Conservation (phyloP, 2,113 vertebrate species). For the Papio anubis region DNA sequence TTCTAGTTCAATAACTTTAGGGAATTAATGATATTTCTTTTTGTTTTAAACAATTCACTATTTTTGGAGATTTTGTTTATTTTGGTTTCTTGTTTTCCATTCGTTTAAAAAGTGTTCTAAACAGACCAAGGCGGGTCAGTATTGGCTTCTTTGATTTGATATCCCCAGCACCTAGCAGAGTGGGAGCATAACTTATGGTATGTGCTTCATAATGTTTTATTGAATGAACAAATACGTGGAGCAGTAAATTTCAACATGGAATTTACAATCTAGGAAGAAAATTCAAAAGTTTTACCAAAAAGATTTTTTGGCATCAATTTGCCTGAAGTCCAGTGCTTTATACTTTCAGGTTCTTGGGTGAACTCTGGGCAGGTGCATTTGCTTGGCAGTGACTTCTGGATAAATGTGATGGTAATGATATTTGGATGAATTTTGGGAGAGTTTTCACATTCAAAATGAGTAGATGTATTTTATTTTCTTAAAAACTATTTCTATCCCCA, state of each 20-base stretch:
- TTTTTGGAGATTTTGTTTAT: neutral
- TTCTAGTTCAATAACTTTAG: neutral
- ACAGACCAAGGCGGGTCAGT: neutral
- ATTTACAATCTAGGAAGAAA: neutral
- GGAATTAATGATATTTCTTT: neutral
- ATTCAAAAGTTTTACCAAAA: neutral
- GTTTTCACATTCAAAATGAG: neutral
- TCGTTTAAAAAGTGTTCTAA: neutral
- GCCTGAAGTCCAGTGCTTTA: neutral
- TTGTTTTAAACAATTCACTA: neutral
- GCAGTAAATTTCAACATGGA: neutral
- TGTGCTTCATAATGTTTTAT: neutral
- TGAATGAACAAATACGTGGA: neutral
- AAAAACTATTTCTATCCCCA: neutral
- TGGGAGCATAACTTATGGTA: neutral
- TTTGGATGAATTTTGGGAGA: neutral
- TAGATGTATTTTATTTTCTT: neutral
- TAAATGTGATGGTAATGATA: neutral
- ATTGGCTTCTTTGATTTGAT: neutral
- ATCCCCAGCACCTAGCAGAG: neutral
- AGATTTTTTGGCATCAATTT: neutral
- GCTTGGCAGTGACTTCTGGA: neutral
- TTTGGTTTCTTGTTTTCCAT: neutral
- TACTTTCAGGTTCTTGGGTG: neutral
- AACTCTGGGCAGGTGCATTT: neutral